Evolutionary conservation across 2,797 vertebrate genomes (phyloP).

Genomic region (Malurus leucopterus): DNA sequence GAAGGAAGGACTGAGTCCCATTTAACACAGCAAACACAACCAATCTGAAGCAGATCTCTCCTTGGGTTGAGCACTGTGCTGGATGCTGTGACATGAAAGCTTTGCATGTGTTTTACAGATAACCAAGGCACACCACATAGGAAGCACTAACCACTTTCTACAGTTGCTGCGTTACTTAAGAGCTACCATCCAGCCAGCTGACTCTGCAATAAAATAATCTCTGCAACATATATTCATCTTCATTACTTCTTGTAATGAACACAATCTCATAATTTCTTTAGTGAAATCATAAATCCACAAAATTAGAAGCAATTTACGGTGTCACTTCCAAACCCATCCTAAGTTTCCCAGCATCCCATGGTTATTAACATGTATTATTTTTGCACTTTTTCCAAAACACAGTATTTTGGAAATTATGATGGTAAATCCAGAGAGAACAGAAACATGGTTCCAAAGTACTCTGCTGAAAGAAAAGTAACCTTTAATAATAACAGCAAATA

Average conservation of each 20-base stretch:
- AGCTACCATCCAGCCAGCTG: neutral
- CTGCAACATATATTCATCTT: neutral
- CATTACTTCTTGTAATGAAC: neutral
- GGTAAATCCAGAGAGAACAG: conserved; percentile 9
- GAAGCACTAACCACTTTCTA: neutral
- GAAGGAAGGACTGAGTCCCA: neutral
- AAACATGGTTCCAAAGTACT: neutral
- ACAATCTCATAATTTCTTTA: neutral
- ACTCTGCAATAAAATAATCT: neutral
- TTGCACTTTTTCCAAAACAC: conserved; percentile 25
- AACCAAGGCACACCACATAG: neutral
- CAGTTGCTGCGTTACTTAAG: neutral
- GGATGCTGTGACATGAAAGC: neutral
- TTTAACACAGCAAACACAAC: neutral
- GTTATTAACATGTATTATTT: conserved; percentile 29
- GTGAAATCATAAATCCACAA: conserved; percentile 1
- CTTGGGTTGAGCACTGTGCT: neutral
- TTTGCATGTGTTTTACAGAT: neutral
- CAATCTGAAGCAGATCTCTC: neutral
- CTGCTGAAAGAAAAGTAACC: conserved; percentile 17
- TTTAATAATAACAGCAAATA: neutral
- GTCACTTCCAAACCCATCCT: neutral
- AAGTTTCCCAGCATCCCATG: neutral
- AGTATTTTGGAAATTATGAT: neutral
- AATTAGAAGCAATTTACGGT: conserved; percentile 13